Evolutionary conservation across 1,140 invertebrate genomes (phyloP), one percentile per base, ranked within the genome.

Genomic region (Semibalanus balanoides): DNA sequence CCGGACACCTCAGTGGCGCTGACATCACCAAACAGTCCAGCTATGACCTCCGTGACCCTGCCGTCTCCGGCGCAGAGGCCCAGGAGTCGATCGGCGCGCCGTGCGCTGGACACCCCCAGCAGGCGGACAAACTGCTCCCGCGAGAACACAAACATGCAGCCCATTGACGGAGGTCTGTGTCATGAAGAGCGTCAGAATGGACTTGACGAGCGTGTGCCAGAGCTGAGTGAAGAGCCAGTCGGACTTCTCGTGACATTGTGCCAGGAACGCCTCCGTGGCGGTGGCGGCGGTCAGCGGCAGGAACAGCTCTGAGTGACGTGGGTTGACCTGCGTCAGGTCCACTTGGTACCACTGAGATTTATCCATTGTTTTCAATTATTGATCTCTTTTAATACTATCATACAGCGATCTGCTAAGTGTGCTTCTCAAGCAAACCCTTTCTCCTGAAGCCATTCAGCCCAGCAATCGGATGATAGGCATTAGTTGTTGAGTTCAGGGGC

Each of bases 51-150:
- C 30, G 94, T 97, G 1, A 95, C 93, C 77, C 89, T 88, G 9
- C 95, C 95, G 85, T 97, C 95, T 0, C 95, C 95, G 17, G 95
- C 94, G 70, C 95, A 95, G 69, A 97, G 84, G 85, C 97, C 95
- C 74, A 96, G 84, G 64, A 97, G 79, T 17, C 80, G 80, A n/a
- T 81, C 79, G 31, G 78, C 79, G 75, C 79, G 81, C 80, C 79
- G 80, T 35, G 75, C 76, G 77, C 72, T 78, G 76, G 9, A 84
- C 79, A 64, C 83, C 81, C 79, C 76, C 14, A 93, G 84, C 75
- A 96, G 84, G 76, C 85, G 82, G 78, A 87, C 84, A 77, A 95
- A 90, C 81, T 96, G 94, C 30, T 87, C 83, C 35, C 86, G 83
- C 0, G 94, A 96, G 79, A 95, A 89, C 1, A 97, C 92, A 84